phyloP scores from a whole-genome alignment of 2,797 vertebrate genomes.

The Anabacerthia variegaticeps region DNA sequence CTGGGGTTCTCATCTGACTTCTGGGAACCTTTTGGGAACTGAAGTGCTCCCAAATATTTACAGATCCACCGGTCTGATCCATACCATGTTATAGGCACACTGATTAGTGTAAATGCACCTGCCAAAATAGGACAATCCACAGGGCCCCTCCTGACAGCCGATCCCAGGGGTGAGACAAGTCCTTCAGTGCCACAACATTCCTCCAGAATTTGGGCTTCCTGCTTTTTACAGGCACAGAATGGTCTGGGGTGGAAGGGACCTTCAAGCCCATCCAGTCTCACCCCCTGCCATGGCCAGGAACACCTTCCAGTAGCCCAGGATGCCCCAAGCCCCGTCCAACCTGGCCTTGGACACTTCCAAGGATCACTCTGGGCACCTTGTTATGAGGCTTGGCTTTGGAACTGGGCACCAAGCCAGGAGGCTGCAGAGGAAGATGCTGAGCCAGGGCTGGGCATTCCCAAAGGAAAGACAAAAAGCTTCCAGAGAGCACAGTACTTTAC shows the following conservation, averaged over 20 bases:
- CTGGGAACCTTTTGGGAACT: neutral
- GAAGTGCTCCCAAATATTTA: neutral
- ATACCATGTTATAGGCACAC: neutral
- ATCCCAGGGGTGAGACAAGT: neutral
- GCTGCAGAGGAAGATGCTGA: neutral
- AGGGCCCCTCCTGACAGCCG: neutral
- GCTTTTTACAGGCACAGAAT: neutral
- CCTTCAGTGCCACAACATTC: neutral
- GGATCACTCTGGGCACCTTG: neutral
- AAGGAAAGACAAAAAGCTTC: neutral
- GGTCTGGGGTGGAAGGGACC: neutral
- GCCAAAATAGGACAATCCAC: neutral
- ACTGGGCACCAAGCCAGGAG: neutral
- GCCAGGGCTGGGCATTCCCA: neutral
- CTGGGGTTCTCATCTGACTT: neutral
- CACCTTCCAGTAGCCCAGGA: neutral
- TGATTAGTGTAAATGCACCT: neutral
- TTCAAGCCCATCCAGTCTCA: neutral
- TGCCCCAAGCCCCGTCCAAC: neutral
- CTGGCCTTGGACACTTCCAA: neutral
- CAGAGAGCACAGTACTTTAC: neutral
- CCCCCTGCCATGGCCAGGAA: neutral
- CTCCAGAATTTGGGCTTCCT: neutral
- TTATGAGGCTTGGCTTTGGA: neutral
- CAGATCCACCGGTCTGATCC: neutral